These are phyloP conservation scores for Herminia tarsipennalis DNA, from an alignment of 2,888 invertebrate genomes.

Conservation along the genomic window DNA sequence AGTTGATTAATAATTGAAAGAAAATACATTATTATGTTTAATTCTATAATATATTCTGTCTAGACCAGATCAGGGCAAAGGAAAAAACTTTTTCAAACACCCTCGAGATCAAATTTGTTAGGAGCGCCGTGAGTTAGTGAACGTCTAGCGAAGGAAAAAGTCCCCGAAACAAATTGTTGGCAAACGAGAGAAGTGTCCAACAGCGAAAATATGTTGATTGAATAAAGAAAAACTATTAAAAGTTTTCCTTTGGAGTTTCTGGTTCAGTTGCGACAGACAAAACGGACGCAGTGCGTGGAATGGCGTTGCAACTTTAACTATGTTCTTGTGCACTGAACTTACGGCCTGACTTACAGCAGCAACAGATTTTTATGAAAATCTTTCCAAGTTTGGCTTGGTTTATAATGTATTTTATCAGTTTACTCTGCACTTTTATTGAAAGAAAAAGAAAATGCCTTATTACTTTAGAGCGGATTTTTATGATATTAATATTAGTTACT, in stretches of 20 bases:
- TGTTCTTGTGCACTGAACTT: slow-evolving; percentile 31
- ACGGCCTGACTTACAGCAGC: background rate
- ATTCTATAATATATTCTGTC: slow-evolving; percentile 59
- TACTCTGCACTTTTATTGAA: too few species aligned
- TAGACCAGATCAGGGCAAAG: slow-evolving; percentile 63
- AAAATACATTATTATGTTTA: background rate
- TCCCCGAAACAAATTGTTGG: slow-evolving; percentile 80
- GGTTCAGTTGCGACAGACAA: slow-evolving; percentile 69
- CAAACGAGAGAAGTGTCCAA: slow-evolving; percentile 81
- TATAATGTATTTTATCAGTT: too few species aligned
- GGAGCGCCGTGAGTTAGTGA: slow-evolving; percentile 63
- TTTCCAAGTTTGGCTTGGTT: too few species aligned
- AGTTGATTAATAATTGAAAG: too few species aligned
- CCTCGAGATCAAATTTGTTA: slow-evolving; percentile 76
- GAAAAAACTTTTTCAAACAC: slow-evolving; percentile 68
- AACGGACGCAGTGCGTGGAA: slow-evolving; percentile 64
- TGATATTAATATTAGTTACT: too few species aligned
- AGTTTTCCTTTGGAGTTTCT: slow-evolving; percentile 72
- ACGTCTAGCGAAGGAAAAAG: slow-evolving; percentile 67
- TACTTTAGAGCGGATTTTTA: too few species aligned
- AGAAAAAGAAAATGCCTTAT: too few species aligned
- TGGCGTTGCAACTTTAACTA: slow-evolving; percentile 42
- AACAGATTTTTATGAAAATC: too few species aligned
- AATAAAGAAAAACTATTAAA: slow-evolving; percentile 85
- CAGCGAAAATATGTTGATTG: slow-evolving; percentile 84